Evolutionary conservation across 1,140 invertebrate species (phyloP).

Genomic region (Trachelipus rathkii): DNA sequence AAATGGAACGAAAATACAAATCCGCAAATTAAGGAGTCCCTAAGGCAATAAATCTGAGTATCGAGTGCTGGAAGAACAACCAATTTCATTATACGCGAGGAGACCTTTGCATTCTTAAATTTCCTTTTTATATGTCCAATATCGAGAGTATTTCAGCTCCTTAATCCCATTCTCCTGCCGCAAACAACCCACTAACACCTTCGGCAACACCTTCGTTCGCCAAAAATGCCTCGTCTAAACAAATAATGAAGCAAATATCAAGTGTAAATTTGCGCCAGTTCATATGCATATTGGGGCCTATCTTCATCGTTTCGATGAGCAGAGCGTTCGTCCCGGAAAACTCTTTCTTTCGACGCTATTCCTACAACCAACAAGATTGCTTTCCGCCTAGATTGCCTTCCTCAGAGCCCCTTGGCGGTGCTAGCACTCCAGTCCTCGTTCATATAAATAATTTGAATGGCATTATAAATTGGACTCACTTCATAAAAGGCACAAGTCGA

Average conservation of each 20-base stretch:
- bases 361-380: conserved; percentile 25
- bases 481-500: conserved; percentile 19
- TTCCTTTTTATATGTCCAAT: conserved; percentile 13
- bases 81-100: background rate
- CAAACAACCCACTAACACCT: conserved; percentile 3
- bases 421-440: conserved; percentile 29
- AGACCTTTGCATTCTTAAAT: conserved; percentile 8
- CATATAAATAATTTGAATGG: conserved; percentile 38
- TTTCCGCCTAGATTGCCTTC: conserved; percentile 36
- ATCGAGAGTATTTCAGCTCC: background rate
- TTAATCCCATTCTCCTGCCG: conserved; percentile 3
- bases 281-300: conserved; percentile 6
- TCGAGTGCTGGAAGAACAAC: background rate
- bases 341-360: background rate
- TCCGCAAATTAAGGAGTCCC: background rate
- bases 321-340: background rate
- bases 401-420: conserved; percentile 22
- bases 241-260: conserved; percentile 13
- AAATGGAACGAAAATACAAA: background rate
- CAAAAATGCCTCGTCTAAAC: conserved; percentile 6
- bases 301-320: background rate
- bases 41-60: background rate
- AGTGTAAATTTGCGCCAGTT: conserved; percentile 12
- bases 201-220: background rate
- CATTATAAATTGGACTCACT: conserved; percentile 39